Percentiles rank a stretch among this genome's conserved stretches.
phyloP scores from a whole-genome alignment of 2,888 invertebrate genomes.

The Lissonota sp. region DNA sequence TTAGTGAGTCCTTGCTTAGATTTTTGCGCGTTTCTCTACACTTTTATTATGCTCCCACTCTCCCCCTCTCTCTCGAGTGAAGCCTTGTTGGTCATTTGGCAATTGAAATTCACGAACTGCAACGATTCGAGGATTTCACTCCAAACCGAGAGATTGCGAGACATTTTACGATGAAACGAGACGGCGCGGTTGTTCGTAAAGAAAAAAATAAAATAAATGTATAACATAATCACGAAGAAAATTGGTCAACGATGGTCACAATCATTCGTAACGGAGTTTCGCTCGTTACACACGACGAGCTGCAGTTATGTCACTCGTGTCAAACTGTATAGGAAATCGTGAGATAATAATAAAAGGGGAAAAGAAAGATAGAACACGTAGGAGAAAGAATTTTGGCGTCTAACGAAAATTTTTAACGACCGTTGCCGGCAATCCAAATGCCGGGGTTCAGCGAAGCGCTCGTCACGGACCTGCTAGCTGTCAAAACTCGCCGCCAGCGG shows the following conservation, averaged over 20 bases:
- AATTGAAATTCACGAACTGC: slow-evolving; percentile 3
- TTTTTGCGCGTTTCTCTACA: slow-evolving; percentile 59
- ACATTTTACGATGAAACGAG: no score
- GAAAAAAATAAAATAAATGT: no score
- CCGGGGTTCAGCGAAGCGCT: slow-evolving; percentile 27
- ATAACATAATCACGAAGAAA: neutral
- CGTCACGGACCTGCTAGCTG: slow-evolving; percentile 73
- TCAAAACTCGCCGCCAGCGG: slow-evolving; percentile 72
- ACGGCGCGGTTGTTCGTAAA: no score
- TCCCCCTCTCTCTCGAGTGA: neutral
- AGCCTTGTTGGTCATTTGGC: slow-evolving; percentile 8
- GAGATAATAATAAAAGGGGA: slow-evolving; percentile 29
- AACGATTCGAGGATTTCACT: neutral
- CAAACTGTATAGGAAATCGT: neutral
- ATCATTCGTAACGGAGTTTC: slow-evolving; percentile 20
- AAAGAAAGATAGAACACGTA: slow-evolving; percentile 37
- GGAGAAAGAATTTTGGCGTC: slow-evolving; percentile 18
- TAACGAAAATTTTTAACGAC: neutral
- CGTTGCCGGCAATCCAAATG: neutral
- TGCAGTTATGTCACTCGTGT: slow-evolving; percentile 39
- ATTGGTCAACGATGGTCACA: neutral
- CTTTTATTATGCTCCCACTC: neutral
- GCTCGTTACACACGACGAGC: slow-evolving; percentile 21
- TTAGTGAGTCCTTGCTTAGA: slow-evolving; percentile 66
- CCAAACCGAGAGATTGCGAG: neutral